Base-by-base conservation (phyloP, 2,113 vertebrate genomes). In the Peromyscus leucopus region DNA sequence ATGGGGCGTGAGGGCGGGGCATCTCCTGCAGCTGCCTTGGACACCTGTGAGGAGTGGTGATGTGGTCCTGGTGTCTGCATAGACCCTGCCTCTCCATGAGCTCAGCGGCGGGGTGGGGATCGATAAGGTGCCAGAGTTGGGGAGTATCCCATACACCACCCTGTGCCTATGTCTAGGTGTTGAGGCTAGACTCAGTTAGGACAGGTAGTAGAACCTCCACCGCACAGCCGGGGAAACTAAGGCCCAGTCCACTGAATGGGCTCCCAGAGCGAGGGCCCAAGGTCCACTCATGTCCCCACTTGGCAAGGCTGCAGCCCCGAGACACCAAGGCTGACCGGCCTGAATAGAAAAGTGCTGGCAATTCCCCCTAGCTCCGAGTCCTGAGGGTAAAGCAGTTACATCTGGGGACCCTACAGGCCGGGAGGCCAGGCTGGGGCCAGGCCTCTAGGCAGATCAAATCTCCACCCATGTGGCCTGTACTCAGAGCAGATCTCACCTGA, bases 191-290 rank as follows among this genome's bases (percentile, higher is more conserved):
- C 17, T 1, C 10, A 0, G 8, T 39, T 90, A 36, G 22, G 28
- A 11, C 1, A 1, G 15, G 0, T 2, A 1, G 0, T 22, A 39
- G 36, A 71, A 48, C 16, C 48, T 2, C 3, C 7, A 16, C 7
- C 19, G 42, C 17, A 46, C 11, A 76, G 69, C 51, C 13, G 3
- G 42, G 51, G 61, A 90, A 61, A 63, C 42, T 0, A 17, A 88
- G 90, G 90, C 8, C 11, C 82, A 22, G 71, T 17, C 65, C 59
- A 5, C 5, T 39, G 51, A 7, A 57, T 5, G 1, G 24, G 42
- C 33, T 22, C 59, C 48, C 3, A 1, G n/a, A 39, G 17, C 21
- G 42, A 5, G 57, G 55, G 33, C 2, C 24, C 9, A n/a, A 28
- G 75, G 7, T 26, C 24, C 67, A 22, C 33, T 48, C 31, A 2